A percentile compares a stretch with the other conserved stretches of the same genome.
These are phyloP conservation scores for Listronotus bonariensis DNA, from an alignment of 1,140 invertebrate genomes.

Conservation along the genomic window DNA sequence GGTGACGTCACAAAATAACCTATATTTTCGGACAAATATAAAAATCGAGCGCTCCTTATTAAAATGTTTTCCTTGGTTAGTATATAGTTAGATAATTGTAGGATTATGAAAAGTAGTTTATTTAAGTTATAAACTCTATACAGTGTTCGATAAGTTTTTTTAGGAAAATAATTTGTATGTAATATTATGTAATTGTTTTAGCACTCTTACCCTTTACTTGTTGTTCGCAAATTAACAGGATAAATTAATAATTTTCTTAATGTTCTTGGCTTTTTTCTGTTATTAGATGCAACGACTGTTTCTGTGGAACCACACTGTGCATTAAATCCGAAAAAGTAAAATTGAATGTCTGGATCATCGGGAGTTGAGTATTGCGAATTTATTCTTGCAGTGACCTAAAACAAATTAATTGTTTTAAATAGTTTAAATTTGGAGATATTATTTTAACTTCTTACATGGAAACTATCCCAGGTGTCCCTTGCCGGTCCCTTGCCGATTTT, in stretches of 20 bases:
- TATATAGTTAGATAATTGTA: too few species aligned
- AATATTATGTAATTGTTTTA: neutral
- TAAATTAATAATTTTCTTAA: conserved; percentile 63
- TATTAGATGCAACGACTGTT: conserved; percentile 51
- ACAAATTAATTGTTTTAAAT: conserved; percentile 30
- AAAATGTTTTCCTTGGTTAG: too few species aligned
- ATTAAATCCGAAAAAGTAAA: conserved; percentile 69
- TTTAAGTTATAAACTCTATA: neutral
- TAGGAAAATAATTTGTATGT: too few species aligned
- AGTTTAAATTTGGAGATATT: too few species aligned
- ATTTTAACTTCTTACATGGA: too few species aligned
- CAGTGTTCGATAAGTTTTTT: neutral
- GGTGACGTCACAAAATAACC: too few species aligned
- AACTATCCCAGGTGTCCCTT: too few species aligned
- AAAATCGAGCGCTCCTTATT: too few species aligned
- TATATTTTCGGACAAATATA: too few species aligned
- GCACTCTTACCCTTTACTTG: conserved; percentile 71
- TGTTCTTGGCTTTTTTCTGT: conserved; percentile 53
- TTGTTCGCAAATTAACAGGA: conserved; percentile 74
- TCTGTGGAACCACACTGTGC: conserved; percentile 65
- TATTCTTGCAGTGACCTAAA: conserved; percentile 64
- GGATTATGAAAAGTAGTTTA: neutral
- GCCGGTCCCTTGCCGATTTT: too few species aligned
- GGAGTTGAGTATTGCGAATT: conserved; percentile 62
- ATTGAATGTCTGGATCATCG: conserved; percentile 65